Conservation (phyloP, 2,113 vertebrate species). For the Rana temporaria region DNA sequence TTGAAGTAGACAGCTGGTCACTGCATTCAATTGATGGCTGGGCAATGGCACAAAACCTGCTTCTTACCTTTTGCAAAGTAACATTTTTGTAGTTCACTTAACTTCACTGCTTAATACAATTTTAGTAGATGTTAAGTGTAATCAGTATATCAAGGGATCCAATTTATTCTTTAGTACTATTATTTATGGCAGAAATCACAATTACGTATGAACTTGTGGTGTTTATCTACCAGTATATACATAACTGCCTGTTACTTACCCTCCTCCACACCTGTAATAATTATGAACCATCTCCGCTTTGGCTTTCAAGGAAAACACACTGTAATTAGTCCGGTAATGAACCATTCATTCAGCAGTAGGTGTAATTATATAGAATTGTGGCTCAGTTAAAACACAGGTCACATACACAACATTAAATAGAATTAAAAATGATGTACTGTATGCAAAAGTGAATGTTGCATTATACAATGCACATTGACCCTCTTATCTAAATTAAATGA, state of each 20-base stretch:
- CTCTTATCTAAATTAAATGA: neutral
- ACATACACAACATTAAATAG: neutral
- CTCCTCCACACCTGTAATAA: neutral
- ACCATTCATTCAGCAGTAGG: neutral
- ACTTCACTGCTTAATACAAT: too few species aligned
- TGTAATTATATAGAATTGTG: constrained; percentile 15
- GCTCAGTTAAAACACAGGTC: constrained; percentile 15
- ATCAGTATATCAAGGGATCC: too few species aligned
- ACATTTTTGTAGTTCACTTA: too few species aligned
- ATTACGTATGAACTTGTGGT: too few species aligned
- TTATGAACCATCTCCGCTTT: neutral
- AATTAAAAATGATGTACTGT: neutral
- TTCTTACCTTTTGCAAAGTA: too few species aligned
- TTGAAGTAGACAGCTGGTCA: too few species aligned
- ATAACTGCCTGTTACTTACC: neutral
- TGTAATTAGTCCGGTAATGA: constrained; percentile 19
- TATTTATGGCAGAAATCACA: too few species aligned
- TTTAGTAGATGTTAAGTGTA: too few species aligned
- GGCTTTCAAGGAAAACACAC: neutral
- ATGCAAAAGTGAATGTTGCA: neutral
- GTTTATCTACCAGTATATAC: neutral
- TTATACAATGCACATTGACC: neutral
- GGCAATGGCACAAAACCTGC: too few species aligned
- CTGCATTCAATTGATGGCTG: too few species aligned
- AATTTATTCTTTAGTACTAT: too few species aligned